These are phyloP conservation scores for Zosterops borbonicus DNA, from an alignment of 2,113 vertebrate species.

Conservation along the genomic window DNA sequence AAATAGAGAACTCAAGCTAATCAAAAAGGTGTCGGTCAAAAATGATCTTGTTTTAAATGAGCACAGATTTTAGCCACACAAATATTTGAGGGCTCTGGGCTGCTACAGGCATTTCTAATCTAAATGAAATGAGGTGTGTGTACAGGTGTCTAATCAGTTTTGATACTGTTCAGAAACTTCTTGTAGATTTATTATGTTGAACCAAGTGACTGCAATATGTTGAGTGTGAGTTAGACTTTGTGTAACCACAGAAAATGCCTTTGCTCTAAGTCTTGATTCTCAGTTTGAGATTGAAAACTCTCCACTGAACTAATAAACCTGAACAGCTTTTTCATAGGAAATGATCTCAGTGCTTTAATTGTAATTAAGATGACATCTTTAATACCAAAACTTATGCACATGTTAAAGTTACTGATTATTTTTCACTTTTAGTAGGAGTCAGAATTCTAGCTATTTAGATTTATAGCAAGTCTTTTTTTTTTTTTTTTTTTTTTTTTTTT, in stretches of 20 bases:
- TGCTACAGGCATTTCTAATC: background rate
- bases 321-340: background rate
- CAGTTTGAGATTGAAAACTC: background rate
- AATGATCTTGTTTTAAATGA: background rate
- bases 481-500: background rate
- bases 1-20: background rate
- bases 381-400: background rate
- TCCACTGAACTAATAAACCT: background rate
- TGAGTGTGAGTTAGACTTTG: background rate
- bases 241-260: background rate
- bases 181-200: background rate
- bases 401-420: background rate
- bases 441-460: background rate
- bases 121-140: background rate
- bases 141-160: slow-evolving; percentile 20
- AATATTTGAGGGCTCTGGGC: background rate
- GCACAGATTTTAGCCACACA: background rate
- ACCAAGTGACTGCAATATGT: slow-evolving; percentile 3
- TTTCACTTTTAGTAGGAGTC: background rate
- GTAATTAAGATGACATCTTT: background rate
- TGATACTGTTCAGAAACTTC: slow-evolving; percentile 8
- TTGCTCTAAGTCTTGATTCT: background rate
- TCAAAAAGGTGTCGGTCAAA: background rate
- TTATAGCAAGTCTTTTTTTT: background rate
- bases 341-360: slow-evolving; percentile 8